phyloP scores from a whole-genome alignment of 2,888 invertebrate genomes.

The Drosophila acutilabella region DNA sequence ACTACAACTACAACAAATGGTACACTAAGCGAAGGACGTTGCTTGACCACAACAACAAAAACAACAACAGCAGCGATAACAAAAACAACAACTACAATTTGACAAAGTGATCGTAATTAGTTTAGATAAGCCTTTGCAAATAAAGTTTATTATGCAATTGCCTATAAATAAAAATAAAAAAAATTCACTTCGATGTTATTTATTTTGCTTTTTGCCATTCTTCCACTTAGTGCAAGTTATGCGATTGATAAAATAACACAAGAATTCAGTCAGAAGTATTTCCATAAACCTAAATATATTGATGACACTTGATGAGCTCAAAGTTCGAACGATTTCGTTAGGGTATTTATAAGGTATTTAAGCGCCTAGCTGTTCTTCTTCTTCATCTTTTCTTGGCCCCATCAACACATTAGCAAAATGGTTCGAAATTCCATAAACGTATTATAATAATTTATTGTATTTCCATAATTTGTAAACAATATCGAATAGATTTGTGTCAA shows the following conservation, averaged over 20 bases:
- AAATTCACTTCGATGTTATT: background rate
- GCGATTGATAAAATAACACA: slow-evolving; percentile 49
- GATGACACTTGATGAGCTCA: slow-evolving; percentile 49
- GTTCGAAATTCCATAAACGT: slow-evolving; percentile 27
- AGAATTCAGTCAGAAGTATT: slow-evolving; percentile 42
- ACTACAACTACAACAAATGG: slow-evolving; percentile 21
- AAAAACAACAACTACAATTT: slow-evolving; percentile 7
- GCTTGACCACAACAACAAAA: slow-evolving; percentile 51
- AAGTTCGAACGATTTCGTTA: slow-evolving; percentile 36
- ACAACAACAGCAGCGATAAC: slow-evolving; percentile 3
- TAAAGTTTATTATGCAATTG: slow-evolving; percentile 44
- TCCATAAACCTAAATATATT: slow-evolving; percentile 21
- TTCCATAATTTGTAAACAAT: slow-evolving; percentile 35
- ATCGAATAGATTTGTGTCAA: slow-evolving; percentile 53
- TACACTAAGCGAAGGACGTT: slow-evolving; percentile 69
- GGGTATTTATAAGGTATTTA: slow-evolving; percentile 22
- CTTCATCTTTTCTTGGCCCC: background rate
- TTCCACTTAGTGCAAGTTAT: slow-evolving; percentile 18
- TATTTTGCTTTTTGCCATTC: background rate
- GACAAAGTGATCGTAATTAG: slow-evolving; percentile 32
- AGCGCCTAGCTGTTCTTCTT: slow-evolving; percentile 25
- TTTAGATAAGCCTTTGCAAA: slow-evolving; percentile 37
- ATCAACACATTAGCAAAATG: slow-evolving; percentile 58
- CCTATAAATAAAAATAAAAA: slow-evolving; percentile 43
- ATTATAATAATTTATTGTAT: slow-evolving; percentile 28